Conservation (phyloP, 2,113 vertebrate species). For the Pseudonaja textilis region DNA sequence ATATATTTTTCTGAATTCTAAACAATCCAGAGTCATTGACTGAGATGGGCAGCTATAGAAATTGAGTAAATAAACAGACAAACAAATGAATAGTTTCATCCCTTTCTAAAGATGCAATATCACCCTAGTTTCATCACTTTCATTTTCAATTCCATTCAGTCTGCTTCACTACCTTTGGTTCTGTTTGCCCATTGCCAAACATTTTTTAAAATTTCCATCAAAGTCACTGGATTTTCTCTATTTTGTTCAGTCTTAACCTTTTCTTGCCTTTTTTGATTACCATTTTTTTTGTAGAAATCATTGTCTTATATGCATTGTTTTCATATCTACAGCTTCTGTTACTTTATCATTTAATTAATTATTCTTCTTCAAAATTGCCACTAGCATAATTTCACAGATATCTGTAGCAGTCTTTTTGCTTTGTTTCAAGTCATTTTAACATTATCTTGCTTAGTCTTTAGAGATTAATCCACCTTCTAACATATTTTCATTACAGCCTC, state of each 20-base stretch:
- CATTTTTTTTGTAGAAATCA: background rate
- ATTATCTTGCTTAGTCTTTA: background rate
- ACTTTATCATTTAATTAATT: background rate
- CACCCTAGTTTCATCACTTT: background rate
- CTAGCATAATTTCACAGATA: background rate
- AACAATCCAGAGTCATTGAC: background rate
- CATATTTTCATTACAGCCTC: background rate
- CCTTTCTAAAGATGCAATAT: background rate
- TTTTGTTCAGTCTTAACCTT: background rate
- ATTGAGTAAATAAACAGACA: background rate
- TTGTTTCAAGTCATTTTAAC: background rate
- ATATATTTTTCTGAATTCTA: background rate
- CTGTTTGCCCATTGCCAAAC: background rate
- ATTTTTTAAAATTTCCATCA: background rate
- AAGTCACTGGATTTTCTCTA: background rate
- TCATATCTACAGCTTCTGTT: background rate
- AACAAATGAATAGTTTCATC: background rate
- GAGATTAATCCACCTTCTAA: background rate
- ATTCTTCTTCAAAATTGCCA: background rate
- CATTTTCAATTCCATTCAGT: background rate
- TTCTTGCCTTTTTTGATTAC: background rate
- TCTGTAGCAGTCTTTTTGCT: background rate
- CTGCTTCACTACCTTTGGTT: background rate
- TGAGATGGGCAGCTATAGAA: background rate
- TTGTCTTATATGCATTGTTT: background rate